Evolutionary conservation across 2,888 invertebrate genomes (phyloP).

Genomic region (Microctonus hyperodae): DNA sequence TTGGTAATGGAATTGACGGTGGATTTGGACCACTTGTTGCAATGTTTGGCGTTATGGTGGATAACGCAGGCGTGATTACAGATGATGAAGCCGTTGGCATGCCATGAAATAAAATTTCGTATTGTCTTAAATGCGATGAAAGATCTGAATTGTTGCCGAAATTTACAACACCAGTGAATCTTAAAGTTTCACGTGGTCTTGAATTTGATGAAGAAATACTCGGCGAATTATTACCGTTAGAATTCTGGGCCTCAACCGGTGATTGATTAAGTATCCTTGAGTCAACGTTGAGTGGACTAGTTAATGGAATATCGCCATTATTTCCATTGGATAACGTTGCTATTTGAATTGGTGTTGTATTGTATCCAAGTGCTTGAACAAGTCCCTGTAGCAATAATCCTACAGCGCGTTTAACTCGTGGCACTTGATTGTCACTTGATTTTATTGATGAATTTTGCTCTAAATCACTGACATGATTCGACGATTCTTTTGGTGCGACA

Average conservation of each 20-base stretch:
- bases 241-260: slow-evolving; percentile 2
- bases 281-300: slow-evolving; percentile 28
- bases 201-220: slow-evolving; percentile 34
- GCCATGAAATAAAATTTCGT: slow-evolving; percentile 56
- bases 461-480: slow-evolving; percentile 1
- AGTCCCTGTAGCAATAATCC: slow-evolving; percentile 57
- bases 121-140: slow-evolving; percentile 54
- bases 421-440: slow-evolving; percentile 32
- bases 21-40: slow-evolving; percentile 7
- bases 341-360: slow-evolving; percentile 50
- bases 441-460: background rate
- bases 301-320: slow-evolving; percentile 27
- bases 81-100: slow-evolving; percentile 25
- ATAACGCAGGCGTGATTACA: slow-evolving; percentile 18
- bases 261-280: background rate
- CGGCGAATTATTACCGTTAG: slow-evolving; percentile 27
- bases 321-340: slow-evolving; percentile 52
- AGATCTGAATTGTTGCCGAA: slow-evolving; percentile 56
- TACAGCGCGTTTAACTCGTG: slow-evolving; percentile 56
- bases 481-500: background rate
- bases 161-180: slow-evolving; percentile 58
- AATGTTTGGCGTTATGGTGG: slow-evolving; percentile 23
- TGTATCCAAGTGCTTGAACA: slow-evolving; percentile 57
- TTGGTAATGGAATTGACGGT: slow-evolving; percentile 20
- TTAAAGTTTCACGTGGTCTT: slow-evolving; percentile 53